Base-by-base conservation (phyloP, 2,113 vertebrate genomes). In the Vulpes vulpes region DNA sequence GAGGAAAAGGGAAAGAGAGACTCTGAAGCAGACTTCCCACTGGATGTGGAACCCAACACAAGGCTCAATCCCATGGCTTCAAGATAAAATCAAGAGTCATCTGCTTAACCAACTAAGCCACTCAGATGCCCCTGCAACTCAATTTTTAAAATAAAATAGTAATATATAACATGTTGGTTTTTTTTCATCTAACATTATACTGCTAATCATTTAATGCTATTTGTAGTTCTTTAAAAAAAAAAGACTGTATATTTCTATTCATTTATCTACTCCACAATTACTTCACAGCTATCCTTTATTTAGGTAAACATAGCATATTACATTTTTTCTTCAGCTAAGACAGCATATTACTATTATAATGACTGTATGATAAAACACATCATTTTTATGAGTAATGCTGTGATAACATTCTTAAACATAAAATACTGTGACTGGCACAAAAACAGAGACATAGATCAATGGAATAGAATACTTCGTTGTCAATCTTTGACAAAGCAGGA, bases 241-340 rank as follows among this genome's bases (percentile, higher is more conserved):
- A 49, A 95, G 67, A 8, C 20, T 84, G 16, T 23, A 57, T 62
- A 83, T 32, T 84, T 84, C 65, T 20, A 87, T 12, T 38, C 27
- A 86, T 25, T 1, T 51, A 10, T 57, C 57, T 93, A 83, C 53
- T 76, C 53, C 30, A 69, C 35, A 95, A 81, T 71, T 81, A 93
- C 60, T 94, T 85, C 11, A 91, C 43, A 82, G 62, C 62, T 89
- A 81, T 69, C n/a, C 71, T 82, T 89, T 80, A 64, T 64, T 86
- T 71, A 92, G 49, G 20, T 84, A 94, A 95, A 51, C 62, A 43
- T 67, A 78, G 79, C 19, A 84, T 19, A 89, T 69, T 51, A 92
- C 22, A 38, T 65, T 65, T 30, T 65, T 30, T 30, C 27, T 65
- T 65, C 64, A 65, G 64, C 27, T 65, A 65, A 65, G 27, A 65